phyloP scores from a whole-genome alignment of 1,140 invertebrate genomes.

The Epicauta chinensis region DNA sequence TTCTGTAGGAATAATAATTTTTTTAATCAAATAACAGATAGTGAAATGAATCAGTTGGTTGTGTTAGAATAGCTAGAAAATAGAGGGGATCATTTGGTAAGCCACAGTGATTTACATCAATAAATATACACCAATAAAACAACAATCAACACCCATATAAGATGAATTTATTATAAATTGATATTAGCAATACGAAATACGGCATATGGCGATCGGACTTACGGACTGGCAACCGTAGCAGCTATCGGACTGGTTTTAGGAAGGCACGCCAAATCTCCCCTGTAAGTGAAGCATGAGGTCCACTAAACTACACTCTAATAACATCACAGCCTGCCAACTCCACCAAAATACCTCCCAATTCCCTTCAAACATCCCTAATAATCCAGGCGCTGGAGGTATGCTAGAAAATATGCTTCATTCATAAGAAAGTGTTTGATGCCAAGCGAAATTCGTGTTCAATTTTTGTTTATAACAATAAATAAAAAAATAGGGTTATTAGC shows the following conservation, averaged over 20 bases:
- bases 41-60: too few relatives aligned
- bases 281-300: conserved; percentile 48
- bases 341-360: background rate
- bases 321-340: conserved; percentile 6
- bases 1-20: too few relatives aligned
- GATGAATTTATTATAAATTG: too few relatives aligned
- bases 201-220: conserved; percentile 37
- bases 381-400: too few relatives aligned
- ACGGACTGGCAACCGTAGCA: conserved; percentile 38
- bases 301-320: conserved; percentile 31
- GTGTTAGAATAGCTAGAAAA: too few relatives aligned
- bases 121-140: conserved; percentile 8
- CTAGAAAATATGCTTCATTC: too few relatives aligned
- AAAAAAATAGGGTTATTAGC: too few relatives aligned
- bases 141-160: conserved; percentile 9
- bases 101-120: conserved; percentile 13
- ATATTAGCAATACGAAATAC: background rate
- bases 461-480: too few relatives aligned
- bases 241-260: conserved; percentile 16
- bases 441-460: too few relatives aligned
- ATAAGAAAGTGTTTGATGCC: too few relatives aligned
- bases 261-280: conserved; percentile 52
- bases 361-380: too few relatives aligned
- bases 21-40: too few relatives aligned
- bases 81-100: conserved; percentile 1